Conservation (phyloP, 2,113 vertebrate species). For the Callaeas wilsoni region DNA sequence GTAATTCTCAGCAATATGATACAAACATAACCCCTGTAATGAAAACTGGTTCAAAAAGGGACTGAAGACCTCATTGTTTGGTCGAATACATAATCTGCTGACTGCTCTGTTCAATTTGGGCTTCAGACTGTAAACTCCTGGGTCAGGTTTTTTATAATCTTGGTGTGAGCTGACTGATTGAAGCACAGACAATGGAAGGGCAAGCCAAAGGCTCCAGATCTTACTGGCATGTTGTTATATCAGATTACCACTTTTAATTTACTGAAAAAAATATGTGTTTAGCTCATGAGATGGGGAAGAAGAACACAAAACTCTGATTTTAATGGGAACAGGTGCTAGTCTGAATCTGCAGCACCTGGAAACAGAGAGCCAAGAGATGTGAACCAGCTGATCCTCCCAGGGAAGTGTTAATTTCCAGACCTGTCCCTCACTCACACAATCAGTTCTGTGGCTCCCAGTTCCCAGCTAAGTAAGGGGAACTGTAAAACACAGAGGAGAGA, state of each 20-base stretch:
- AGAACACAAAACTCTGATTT: neutral
- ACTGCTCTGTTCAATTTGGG: conserved; percentile 47
- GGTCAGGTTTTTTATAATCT: conserved; percentile 62
- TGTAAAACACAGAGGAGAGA: neutral
- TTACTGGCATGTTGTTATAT: conserved; percentile 24
- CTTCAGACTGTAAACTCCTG: conserved; percentile 57
- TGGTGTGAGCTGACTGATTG: conserved; percentile 44
- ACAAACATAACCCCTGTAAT: conserved; percentile 11
- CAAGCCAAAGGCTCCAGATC: conserved; percentile 42
- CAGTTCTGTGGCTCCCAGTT: neutral
- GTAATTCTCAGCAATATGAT: conserved; percentile 12
- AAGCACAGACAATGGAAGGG: conserved; percentile 44
- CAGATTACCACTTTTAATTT: neutral
- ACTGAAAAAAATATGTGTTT: neutral
- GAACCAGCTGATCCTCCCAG: neutral
- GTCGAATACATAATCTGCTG: conserved; percentile 38
- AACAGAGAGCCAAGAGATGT: neutral
- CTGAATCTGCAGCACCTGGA: neutral
- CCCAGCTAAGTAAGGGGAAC: neutral
- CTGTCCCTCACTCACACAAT: neutral
- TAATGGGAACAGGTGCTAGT: neutral
- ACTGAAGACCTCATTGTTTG: conserved; percentile 37
- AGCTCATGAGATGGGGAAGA: neutral
- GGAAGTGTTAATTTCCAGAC: neutral
- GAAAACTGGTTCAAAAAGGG: conserved; percentile 15